Base-by-base conservation (phyloP, 1,140 invertebrate genomes). In the Pomacea maculata region DNA sequence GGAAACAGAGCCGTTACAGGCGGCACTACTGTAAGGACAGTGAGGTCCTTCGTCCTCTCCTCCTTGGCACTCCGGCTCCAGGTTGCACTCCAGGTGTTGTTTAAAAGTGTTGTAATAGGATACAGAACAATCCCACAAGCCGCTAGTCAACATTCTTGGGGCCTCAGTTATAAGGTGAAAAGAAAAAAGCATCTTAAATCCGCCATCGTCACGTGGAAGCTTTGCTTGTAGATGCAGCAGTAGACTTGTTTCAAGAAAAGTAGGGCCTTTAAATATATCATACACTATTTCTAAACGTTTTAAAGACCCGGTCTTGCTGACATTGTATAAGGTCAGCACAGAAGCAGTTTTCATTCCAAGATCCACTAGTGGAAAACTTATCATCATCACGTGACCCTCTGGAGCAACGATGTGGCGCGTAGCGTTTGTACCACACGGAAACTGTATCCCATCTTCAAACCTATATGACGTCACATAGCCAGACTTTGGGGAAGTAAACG, bases 1-100 rank as follows among this genome's bases (percentile, higher is more conserved):
- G 25, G 64, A 61, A 3, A 77, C 45, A 19, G 25, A 65, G 5
- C 75, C 75, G 21, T 77, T 68, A 54, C 75, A 77, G 21, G 63
- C 75, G 12, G 29, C 19, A 67, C 29, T 67, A 63, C 75, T 77
- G 34, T 65, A 77, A 17, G 75, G 75, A 77, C 75, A 77, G 64
- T 77, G 75, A 19, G 55, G 19, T 11, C 75, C 75, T 21, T 77
- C 75, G 34, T 77, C 75, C 64, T 77, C 75, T 11, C 63, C 29
- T 10, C 75, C 63, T 14, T 17, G 63, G 45, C 75, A 77, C 64
- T 77, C 29, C 21, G 25, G 75, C 29, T 34, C 25, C 63, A 67
- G 19, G 54, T 77, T 77, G 19, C 75, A 77, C 17, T 77, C n/a
- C 11, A 77, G 52, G 75, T 77, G 75, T 12, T 67, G 55, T 52